Base-by-base conservation (phyloP, 2,797 vertebrate genomes). In the Eulemur coronatus region DNA sequence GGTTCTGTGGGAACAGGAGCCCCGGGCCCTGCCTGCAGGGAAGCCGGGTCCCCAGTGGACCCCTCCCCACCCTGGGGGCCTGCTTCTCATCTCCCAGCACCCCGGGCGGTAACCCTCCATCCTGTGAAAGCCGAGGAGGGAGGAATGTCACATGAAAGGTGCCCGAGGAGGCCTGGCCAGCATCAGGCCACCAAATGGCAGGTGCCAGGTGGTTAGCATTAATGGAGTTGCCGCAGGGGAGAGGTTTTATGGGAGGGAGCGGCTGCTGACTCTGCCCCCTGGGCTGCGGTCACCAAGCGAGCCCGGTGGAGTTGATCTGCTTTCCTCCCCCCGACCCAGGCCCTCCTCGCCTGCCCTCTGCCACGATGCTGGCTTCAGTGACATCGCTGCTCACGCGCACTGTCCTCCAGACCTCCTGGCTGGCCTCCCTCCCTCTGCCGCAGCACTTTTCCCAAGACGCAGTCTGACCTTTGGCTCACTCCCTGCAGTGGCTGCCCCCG, bases 191-290 rank as follows among this genome's bases (percentile, higher is more conserved):
- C 89, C 43, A 50, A 94, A 85, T 92, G 94, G 96, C 97, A 86
- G 94, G 95, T 96, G 90, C 95, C 96, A 96, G 95, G 96, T 95
- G 97, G 96, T 97, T 91, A 89, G 96, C 90, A 95, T 96, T 95
- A 96, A 63, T 59, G 41, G 59, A 73, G 33, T 2, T 59, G 10
- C 79, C 0, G 13, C 17, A 11, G 80, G 67, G 95, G 41, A 41
- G 33, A 15, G 67, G 63, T 35, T 89, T 88, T 24, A 35, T 8
- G 46, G 78, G 11, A 57, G 65, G 50, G 46, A 30, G 80, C 0
- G 0, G n/a, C 35, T 4, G 41, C 78, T 9, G 46, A 6, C 41
- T 28, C 59, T 7, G 43, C 50, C 24, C 41, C 12, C 12, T 9
- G 0, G 12, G 59, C 15, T 38, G 0, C 4, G 1, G 48, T 38